Base-by-base conservation (phyloP, 2,797 vertebrate species). In the Enteromius anoplus region DNA sequence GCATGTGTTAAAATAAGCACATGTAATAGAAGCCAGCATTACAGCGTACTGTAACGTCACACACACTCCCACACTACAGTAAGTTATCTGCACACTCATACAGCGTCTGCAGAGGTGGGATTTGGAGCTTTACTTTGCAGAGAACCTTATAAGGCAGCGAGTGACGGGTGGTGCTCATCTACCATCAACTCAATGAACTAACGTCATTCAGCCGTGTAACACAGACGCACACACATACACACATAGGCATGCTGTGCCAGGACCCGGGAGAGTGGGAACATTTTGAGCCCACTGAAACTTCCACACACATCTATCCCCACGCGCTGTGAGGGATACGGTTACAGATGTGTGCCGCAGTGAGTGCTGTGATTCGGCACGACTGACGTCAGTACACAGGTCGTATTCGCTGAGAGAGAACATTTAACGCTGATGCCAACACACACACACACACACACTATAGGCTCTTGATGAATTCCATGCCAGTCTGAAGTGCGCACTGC, bases 301-400 rank as follows among this genome's bases (percentile, higher is more conserved):
- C 70, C 71, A 64, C 80, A 65, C 72, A 62, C 47, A 78, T 72
- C 19, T 17, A 81, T 70, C 53, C 62, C 47, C 65, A 65, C 70
- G 15, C 78, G 34, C 68, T n/a, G 70, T 2, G 49, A 73, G 64
- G 85, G 88, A 89, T 89, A 83, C 12, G 19, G 84, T 89, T 88
- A 88, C 82, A 86, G 84, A 89, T 84, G 86, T 85, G 88, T 86
- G 87, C 83, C 83, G 34, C 77, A 76, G 78, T 76, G 75, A 83
- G 84, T 21, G 83, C 76, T 81, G 86, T 65, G 77, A 83, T 85
- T 87, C 42, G 60, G 45, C 60, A 65, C 58, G 76, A 79, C 88
- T 87, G 85, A 89, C 87, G 89, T 90, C 89, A 90, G 86, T 60
- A 85, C 83, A 71, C 87, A 83, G 89, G 85, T 89, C 89, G 47